These are phyloP conservation scores for Lasioglossum pauxillum DNA, from an alignment of 2,888 invertebrate species.

Conservation along the genomic window DNA sequence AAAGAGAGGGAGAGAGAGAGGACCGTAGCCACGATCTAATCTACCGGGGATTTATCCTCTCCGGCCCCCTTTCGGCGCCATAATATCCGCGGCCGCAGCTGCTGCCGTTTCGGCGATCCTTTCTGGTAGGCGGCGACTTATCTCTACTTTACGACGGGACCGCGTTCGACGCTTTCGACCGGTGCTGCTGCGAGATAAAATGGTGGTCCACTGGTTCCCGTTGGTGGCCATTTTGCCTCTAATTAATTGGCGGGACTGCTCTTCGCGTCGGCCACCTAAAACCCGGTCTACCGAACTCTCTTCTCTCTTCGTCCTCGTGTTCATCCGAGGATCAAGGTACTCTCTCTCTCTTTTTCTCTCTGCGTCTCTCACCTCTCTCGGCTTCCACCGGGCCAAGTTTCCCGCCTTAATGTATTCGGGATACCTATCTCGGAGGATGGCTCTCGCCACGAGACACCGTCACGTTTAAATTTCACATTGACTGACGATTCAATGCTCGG, in stretches of 20 bases:
- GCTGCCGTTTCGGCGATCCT: constrained; percentile 82
- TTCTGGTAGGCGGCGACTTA: constrained; percentile 84
- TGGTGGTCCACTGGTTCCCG: constrained; percentile 66
- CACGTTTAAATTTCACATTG: constrained; percentile 66
- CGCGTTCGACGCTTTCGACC: constrained; percentile 75
- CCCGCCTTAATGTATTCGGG: constrained; percentile 67
- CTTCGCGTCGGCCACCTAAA: constrained; percentile 61
- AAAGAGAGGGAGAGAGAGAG: background rate
- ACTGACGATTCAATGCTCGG: constrained; percentile 65
- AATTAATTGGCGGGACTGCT: constrained; percentile 72
- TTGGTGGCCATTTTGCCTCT: constrained; percentile 74
- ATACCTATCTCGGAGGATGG: constrained; percentile 58
- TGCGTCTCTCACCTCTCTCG: background rate
- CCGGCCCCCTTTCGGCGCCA: constrained; percentile 80
- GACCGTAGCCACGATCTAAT: constrained; percentile 77
- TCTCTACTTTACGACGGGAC: constrained; percentile 83
- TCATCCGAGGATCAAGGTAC: background rate
- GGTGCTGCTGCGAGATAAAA: constrained; percentile 75
- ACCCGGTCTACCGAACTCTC: constrained; percentile 6
- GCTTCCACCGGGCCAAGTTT: background rate
- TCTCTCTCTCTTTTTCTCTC: background rate
- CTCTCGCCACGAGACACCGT: constrained; percentile 35
- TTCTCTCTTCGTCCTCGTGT: background rate
- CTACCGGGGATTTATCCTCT: constrained; percentile 81
- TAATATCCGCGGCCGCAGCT: constrained; percentile 76